Base-by-base conservation (phyloP, 1,140 invertebrate genomes). In the Cyrtorhinus lividipennis region DNA sequence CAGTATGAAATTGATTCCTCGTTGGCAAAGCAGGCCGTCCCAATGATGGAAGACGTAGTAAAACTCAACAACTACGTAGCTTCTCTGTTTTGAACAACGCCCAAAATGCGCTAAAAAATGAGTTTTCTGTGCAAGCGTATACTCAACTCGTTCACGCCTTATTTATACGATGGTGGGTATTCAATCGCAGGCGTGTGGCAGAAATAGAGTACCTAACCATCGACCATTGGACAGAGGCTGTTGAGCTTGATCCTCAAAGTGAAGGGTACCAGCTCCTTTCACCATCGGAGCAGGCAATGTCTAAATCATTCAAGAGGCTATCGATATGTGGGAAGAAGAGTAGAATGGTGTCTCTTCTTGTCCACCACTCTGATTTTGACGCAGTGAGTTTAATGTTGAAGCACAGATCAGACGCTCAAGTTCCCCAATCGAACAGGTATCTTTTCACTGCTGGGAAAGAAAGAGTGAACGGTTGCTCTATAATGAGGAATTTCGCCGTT, bases 401-500 rank as follows among this genome's bases (percentile, higher is more conserved):
- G 5, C 48, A 15, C 18, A 12, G 48, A 20, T 10, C 10, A 20
- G 20, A 53, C 20, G 48, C 48, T 20, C 12, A 53, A 53, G 20
- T 53, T 20, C 48, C 48, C 20, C 10, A 10, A 20, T 53, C 48
- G 5, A 53, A 53, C 48, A 8, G 48, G 8, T 44, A 44, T n/a
- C 18, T 53, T 5, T 53, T 53, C 18, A 20, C 48, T 15, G 20
- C 18, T 10, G 48, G 48, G 48, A 22, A 13, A 22, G 18, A 20
- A 5, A 10, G 48, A 5, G 18, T 53, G 5, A 20, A 53, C 18
- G 48, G 48, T 10, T 53, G 10, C 20, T 10, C 48, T 15, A 27
- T 60, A 60, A 60, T 60, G 59, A 27, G 59, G 18, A 27, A 27
- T 20, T 60, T 38, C 24, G 24, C 59, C 2, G 18, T 12, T 2